Percentiles rank a stretch among this genome's conserved stretches.
Conservation (phyloP, 2,113 vertebrate genomes). For the Pseudonaja textilis region DNA sequence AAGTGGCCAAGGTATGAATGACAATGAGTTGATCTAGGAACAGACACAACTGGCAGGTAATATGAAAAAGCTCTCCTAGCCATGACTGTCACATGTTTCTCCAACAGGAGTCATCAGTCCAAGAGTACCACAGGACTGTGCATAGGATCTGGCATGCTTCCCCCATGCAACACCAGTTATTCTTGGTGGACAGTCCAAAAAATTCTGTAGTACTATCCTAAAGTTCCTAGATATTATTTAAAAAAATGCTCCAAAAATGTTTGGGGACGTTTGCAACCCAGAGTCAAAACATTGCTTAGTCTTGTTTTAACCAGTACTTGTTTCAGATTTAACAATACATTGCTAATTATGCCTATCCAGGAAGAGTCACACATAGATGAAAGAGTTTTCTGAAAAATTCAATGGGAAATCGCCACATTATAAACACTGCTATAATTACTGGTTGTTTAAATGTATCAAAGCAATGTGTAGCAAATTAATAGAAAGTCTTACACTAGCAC, state of each 20-base stretch:
- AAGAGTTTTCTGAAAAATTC: background rate
- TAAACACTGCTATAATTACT: background rate
- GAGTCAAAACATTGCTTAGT: background rate
- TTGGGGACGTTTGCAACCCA: background rate
- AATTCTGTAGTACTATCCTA: background rate
- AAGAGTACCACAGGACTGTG: background rate
- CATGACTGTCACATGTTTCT: background rate
- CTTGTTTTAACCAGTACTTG: background rate
- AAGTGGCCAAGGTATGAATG: background rate
- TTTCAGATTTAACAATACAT: background rate
- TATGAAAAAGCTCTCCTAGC: background rate
- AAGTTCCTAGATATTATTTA: background rate
- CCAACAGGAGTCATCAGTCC: background rate
- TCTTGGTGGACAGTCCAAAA: background rate
- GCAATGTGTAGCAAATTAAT: slow-evolving; percentile 8
- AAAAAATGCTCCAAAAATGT: background rate
- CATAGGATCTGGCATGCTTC: background rate
- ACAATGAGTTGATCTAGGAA: background rate
- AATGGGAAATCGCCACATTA: background rate
- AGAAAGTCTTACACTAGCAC: background rate
- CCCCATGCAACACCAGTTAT: background rate
- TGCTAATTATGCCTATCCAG: background rate
- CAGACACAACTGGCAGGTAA: background rate
- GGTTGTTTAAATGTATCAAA: background rate
- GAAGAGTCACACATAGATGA: background rate